These are phyloP conservation scores for Argyresthia goedartella DNA, from an alignment of 2,888 invertebrate species.

Conservation along the genomic window DNA sequence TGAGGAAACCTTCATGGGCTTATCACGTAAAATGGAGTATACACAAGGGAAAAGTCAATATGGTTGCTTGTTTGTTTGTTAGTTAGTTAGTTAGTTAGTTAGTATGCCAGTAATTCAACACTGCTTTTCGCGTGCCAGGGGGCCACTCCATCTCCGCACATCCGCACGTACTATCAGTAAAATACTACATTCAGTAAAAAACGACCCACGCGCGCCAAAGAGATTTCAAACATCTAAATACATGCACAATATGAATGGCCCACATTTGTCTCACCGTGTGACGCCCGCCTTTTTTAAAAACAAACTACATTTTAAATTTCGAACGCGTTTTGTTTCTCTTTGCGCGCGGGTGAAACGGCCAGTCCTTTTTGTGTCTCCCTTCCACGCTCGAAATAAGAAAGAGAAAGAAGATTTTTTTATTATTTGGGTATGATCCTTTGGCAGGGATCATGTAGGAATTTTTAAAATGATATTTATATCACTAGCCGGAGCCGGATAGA, in stretches of 20 bases:
- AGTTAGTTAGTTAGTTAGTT: too few species aligned
- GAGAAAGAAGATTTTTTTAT: slow-evolving; percentile 21
- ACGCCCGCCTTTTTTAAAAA: slow-evolving; percentile 29
- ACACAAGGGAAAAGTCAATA: too few species aligned
- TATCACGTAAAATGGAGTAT: too few species aligned
- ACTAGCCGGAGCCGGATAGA: slow-evolving; percentile 23
- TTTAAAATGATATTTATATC: slow-evolving; percentile 43
- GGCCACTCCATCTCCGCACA: neutral
- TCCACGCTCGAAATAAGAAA: slow-evolving; percentile 12
- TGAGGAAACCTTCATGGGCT: too few species aligned
- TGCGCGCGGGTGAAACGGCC: slow-evolving; percentile 20
- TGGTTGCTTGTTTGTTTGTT: too few species aligned
- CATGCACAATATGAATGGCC: slow-evolving; percentile 28
- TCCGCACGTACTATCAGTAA: neutral
- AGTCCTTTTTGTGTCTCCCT: slow-evolving; percentile 14
- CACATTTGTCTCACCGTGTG: slow-evolving; percentile 50
- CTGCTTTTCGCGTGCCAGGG: neutral
- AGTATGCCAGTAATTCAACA: too few species aligned
- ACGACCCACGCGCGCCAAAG: slow-evolving; percentile 6
- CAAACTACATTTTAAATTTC: slow-evolving; percentile 28
- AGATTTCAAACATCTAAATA: slow-evolving; percentile 34
- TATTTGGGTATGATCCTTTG: slow-evolving; percentile 27
- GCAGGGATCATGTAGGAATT: slow-evolving; percentile 42
- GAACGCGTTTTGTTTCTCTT: slow-evolving; percentile 41
- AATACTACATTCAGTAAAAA: neutral